Base-by-base conservation (phyloP, 2,113 vertebrate species). In the Myanophis thanlyinensis region DNA sequence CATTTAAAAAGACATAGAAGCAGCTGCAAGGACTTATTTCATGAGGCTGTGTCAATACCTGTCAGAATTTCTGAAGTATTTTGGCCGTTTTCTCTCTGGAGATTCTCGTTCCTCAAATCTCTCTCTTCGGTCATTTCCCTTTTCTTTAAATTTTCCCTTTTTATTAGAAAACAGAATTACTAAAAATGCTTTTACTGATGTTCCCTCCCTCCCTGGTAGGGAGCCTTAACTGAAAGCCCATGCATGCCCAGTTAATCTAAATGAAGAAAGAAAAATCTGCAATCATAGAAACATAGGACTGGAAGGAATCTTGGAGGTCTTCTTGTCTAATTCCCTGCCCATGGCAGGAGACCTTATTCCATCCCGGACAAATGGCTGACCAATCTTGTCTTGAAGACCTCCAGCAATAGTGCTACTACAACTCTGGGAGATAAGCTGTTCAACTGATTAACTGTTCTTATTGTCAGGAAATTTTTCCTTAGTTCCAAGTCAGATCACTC, bases 91-190 rank as follows among this genome's bases (percentile, higher is more conserved):
- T 91, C 97, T 96, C 96, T 98, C 98, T 89, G 98, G 98, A 90
- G 98, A 98, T 93, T 98, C 97, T 93, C 97, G 94, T 95, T 97
- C 97, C 40, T 97, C 97, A 92, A 97, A 97, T 88, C 97, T 98
- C 92, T 98, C 98, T 92, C 96, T 98, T 91, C 96, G 93, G 67
- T 98, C 98, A 90, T 93, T 97, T 97, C 97, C 98, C 95, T 95
- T 98, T 95, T 98, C 98, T 97, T 98, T 98, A 86, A 97, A 97
- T 54, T 91, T 98, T 95, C 98, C 98, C 98, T 98, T 96, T 54
- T 5, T 2, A 96, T 93, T 23, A 94, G 86, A 97, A 92, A 95
- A 67, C 86, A 96, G 23, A 95, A 5, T 95, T 87, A 94, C 46
- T 62, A 51, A 0, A 5, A 40, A 51, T 95, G 48, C 93, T 25